Base-by-base conservation (phyloP, 2,888 invertebrate genomes). In the Homarus gammarus region DNA sequence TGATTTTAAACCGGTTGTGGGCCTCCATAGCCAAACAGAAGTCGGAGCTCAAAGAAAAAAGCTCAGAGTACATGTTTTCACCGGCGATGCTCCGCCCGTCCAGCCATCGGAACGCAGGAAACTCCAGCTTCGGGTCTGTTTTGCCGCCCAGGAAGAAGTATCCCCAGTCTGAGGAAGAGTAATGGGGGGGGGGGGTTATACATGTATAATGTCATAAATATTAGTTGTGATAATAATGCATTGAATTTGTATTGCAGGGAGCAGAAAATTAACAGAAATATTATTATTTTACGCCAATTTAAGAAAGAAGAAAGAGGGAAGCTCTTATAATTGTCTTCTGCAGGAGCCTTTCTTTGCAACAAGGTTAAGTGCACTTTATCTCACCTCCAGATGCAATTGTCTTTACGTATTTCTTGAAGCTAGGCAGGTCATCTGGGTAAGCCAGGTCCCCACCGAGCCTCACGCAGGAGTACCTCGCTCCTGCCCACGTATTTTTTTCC, bases 71-170 rank as follows among this genome's bases (percentile, higher is more conserved):
- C 73, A 18, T 33, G n/a, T 36, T n/a, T 31, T 36, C 73, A 5
- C 40, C n/a, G 15, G 36, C 18, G n/a, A 73, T 18, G 15, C 31
- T 33, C 36, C 73, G 36, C 22, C 73, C 73, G 38, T 73, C 73
- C n/a, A 73, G 10, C 73, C 73, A 73, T n/a, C 18, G 73, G 38
- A 31, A 73, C n/a, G 15, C 33, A 15, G 73, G 73, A 18, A 73
- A 73, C n/a, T 73, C 73, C 10, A 15, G n/a, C 15, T 73, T 36
- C 0, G 73, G 73, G 40, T 73, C 38, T 0, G 73, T 12, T 40
- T n/a, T 33, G 22, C 10, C 73, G 2, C 73, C 73, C 0, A 73
- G 31, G 73, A 40, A 73, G 73, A 40, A 73, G 73, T 31, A 73
- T 12, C 73, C 73, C 38, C 40, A 73, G 10, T 36, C 73, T 73